Base-by-base conservation (phyloP, 2,797 vertebrate genomes). In the Peromyscus nudipes region DNA sequence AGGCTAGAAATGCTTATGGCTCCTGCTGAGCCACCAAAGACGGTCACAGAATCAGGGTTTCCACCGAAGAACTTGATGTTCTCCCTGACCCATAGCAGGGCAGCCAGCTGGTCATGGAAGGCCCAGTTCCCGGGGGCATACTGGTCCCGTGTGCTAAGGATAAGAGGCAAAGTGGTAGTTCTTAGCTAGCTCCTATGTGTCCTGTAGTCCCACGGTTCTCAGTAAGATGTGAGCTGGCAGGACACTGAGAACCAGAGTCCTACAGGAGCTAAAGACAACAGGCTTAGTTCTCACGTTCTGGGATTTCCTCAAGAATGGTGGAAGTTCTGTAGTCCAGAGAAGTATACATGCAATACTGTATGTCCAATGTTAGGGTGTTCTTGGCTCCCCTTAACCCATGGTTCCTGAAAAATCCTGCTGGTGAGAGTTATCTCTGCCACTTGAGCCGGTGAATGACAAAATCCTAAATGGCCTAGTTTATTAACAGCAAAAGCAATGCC, bases 11-110 rank as follows among this genome's bases (percentile, higher is more conserved):
- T 98, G 69, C 99, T 99, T 92, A 99, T 98, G 40, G 98, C 99
- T 88, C 99, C 99, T 0, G 99, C 99, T 23, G 99, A 99, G 87
- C 99, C 98, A 25, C 99, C 99, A 21, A 99, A 99, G 19, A 99
- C 95, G 31, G 99, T 99, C 93, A 99, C 99, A 0, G 94, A 98
- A 37, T 94, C 64, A 0, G 99, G 98, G 75, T 98, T 92, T 37
- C 98, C 98, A 62, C 98, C 98, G 14, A 99, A 99, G 75, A 84
- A 95, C 43, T 96, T 84, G 10, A 99, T 99, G 93, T 99, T 99
- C 89, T 98, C 97, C 97, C 99, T 98, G 14, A 99, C 98, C 99
- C 99, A 99, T 60, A 92, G 97, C 2, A 99, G 98, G 2, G 99
- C 98, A 4, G 98, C 98, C 55, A 99, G 92, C 98, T 99, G 99